Percentiles rank a stretch among this genome's conserved stretches.
These are phyloP conservation scores for Bombyx huttoni DNA, from an alignment of 2,888 invertebrate genomes.

Conservation along the genomic window DNA sequence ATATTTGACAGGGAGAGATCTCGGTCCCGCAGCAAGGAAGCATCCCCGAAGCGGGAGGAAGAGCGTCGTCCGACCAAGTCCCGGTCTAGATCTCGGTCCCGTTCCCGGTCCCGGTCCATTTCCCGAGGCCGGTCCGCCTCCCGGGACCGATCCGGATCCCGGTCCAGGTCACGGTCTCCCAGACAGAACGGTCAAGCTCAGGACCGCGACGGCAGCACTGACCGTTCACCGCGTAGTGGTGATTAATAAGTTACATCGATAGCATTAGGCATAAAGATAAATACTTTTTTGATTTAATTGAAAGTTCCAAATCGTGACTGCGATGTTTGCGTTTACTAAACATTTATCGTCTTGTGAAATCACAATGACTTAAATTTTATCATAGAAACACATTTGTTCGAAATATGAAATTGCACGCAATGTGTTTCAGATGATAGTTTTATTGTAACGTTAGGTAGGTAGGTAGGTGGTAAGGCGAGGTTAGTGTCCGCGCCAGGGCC, in stretches of 20 bases:
- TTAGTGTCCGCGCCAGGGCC: constrained; percentile 10
- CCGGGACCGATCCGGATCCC: constrained; percentile 36
- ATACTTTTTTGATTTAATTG: constrained; percentile 14
- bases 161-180: constrained; percentile 44
- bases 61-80: constrained; percentile 52
- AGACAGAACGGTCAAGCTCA: constrained; percentile 48
- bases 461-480: not conserved
- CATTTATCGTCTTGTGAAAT: constrained; percentile 4
- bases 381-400: not conserved
- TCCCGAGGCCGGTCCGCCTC: constrained; percentile 38
- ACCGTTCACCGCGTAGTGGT: constrained; percentile 59
- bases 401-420: not conserved
- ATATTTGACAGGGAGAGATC: constrained; percentile 73
- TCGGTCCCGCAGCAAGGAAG: constrained; percentile 77
- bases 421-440: not conserved
- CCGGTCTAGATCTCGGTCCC: constrained; percentile 34
- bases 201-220: constrained; percentile 33
- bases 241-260: constrained; percentile 25
- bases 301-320: constrained; percentile 5
- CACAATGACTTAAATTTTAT: not conserved
- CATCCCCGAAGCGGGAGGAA: constrained; percentile 53
- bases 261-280: not conserved
- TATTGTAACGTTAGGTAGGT: not conserved
- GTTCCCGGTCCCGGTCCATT: constrained; percentile 33
- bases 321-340: not conserved